phyloP scores from a whole-genome alignment of 2,797 vertebrate genomes.

The Hippocampus kuda region DNA sequence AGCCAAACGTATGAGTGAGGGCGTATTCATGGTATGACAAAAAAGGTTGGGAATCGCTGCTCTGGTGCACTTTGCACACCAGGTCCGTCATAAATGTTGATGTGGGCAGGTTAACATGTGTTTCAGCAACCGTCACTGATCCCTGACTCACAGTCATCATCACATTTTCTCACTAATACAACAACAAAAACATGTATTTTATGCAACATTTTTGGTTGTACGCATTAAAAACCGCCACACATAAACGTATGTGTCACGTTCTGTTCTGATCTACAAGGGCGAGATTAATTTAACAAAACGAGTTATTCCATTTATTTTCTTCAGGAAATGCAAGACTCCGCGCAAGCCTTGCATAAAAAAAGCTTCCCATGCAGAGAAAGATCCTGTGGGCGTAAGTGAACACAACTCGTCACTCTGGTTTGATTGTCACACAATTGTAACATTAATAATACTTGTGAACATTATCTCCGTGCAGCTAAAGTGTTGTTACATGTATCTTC shows the following conservation, averaged over 20 bases:
- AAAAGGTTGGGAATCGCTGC: no score
- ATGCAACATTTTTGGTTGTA: no score
- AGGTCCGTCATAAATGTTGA: neutral
- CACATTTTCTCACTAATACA: no score
- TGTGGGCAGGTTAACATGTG: neutral
- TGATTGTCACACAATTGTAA: no score
- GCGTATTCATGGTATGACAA: no score
- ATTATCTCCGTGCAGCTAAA: neutral
- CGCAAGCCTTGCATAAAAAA: conserved; percentile 73
- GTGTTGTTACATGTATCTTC: neutral
- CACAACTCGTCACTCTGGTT: neutral
- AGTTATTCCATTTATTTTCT: neutral
- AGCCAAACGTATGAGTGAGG: no score
- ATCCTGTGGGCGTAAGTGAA: conserved; percentile 86
- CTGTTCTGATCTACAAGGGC: neutral
- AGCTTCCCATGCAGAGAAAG: conserved; percentile 71
- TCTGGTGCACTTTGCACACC: neutral
- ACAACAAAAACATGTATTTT: no score
- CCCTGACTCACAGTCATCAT: no score
- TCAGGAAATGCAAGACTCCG: conserved; percentile 77
- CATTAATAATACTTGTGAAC: no score
- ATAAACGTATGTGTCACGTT: no score
- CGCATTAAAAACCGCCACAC: no score
- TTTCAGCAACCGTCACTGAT: no score
- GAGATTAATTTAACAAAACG: neutral